Percentiles rank a stretch among this genome's conserved stretches.
These are phyloP conservation scores for Climacteris rufus DNA, from an alignment of 2,113 vertebrate genomes.

Conservation along the genomic window DNA sequence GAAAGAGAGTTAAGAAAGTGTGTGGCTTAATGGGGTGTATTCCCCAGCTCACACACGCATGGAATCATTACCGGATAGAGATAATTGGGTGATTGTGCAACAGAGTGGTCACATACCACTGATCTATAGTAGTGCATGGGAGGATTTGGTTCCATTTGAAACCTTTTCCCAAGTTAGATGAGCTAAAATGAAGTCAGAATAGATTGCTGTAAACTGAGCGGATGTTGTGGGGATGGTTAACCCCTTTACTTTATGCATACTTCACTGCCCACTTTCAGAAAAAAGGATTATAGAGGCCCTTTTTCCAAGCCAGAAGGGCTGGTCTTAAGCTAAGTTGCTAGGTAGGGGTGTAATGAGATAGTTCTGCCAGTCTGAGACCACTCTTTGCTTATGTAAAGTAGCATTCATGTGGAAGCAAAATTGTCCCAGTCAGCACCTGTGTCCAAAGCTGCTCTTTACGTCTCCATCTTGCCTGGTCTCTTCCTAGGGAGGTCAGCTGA, in stretches of 20 bases:
- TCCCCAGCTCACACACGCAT: background rate
- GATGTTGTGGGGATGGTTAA: background rate
- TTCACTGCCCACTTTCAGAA: background rate
- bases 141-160: background rate
- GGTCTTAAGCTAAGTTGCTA: background rate
- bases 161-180: background rate
- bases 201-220: background rate
- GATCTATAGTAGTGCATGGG: background rate
- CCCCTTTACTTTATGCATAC: background rate
- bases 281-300: background rate
- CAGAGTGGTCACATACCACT: background rate
- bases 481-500: background rate
- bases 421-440: accelerated
- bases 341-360: background rate
- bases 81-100: background rate
- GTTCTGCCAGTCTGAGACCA: background rate
- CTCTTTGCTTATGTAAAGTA: background rate
- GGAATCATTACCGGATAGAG: background rate
- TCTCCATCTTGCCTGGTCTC: background rate
- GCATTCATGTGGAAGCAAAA: background rate
- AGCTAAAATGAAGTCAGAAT: background rate
- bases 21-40: background rate
- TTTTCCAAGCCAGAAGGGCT: background rate
- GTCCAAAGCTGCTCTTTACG: background rate
- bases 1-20: background rate